These are phyloP conservation scores for Dendroctonus valens DNA, from an alignment of 1,140 invertebrate genomes.

Conservation along the genomic window DNA sequence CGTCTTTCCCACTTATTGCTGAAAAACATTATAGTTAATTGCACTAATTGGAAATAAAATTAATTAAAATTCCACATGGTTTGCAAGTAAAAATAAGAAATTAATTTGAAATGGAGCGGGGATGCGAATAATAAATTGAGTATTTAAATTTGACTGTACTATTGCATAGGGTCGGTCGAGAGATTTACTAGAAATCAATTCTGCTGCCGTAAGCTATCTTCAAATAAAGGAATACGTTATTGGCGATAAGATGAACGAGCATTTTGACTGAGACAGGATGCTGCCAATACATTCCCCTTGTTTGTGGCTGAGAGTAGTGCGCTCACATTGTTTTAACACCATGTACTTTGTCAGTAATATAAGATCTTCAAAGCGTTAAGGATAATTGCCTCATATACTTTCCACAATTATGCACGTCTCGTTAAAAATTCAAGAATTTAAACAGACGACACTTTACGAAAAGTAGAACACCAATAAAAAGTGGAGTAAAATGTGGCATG, in stretches of 20 bases:
- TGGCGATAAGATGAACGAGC: conserved; percentile 45
- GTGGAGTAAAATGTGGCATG: conserved; percentile 17
- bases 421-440: conserved; percentile 10
- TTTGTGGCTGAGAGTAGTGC: neutral
- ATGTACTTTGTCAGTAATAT: no score
- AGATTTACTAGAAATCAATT: conserved; percentile 47
- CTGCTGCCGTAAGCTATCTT: conserved; percentile 40
- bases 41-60: no score
- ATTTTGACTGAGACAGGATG: conserved; percentile 36
- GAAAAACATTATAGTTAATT: no score
- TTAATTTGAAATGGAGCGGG: neutral
- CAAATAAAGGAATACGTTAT: conserved; percentile 44
- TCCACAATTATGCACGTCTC: no score
- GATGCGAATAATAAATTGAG: neutral
- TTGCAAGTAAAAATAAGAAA: no score
- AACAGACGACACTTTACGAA: conserved; percentile 7
- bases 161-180: conserved; percentile 33
- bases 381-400: no score
- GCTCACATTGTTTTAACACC: no score
- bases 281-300: conserved; percentile 13
- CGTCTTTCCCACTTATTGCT: no score
- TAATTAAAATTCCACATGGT: no score
- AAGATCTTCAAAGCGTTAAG: no score
- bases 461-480: conserved; percentile 15
- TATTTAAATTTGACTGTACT: conserved; percentile 9